These are phyloP conservation scores for Mobula hypostoma DNA, from an alignment of 2,113 vertebrate species.

Conservation along the genomic window DNA sequence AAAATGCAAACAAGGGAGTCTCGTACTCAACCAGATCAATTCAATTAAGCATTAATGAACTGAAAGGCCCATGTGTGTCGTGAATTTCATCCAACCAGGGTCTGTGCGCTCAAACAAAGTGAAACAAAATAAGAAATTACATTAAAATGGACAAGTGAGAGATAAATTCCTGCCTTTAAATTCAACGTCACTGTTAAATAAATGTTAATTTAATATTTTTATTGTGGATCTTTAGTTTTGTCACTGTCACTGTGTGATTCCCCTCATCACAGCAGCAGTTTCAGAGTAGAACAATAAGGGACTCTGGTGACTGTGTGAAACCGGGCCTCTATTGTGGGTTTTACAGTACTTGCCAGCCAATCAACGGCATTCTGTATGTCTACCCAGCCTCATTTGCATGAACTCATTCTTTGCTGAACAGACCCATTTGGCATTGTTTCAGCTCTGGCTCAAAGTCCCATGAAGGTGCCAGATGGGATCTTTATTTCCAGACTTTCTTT, in stretches of 20 bases:
- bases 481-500: slow-evolving; percentile 36
- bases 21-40: slow-evolving; percentile 29
- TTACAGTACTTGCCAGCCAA: slow-evolving; percentile 25
- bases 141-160: not conserved
- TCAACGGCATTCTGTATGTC: slow-evolving; percentile 14
- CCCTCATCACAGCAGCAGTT: slow-evolving; percentile 14
- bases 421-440: slow-evolving; percentile 36
- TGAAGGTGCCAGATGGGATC: slow-evolving; percentile 34
- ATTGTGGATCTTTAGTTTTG: not conserved
- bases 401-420: slow-evolving; percentile 29
- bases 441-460: slow-evolving; percentile 22
- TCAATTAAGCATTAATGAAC: slow-evolving; percentile 36
- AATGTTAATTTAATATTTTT: slow-evolving; percentile 5
- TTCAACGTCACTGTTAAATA: not conserved
- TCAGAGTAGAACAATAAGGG: slow-evolving; percentile 30
- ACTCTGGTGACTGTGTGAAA: slow-evolving; percentile 22
- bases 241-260: slow-evolving; percentile 13
- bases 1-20: slow-evolving; percentile 29
- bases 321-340: slow-evolving; percentile 33
- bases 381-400: slow-evolving; percentile 29
- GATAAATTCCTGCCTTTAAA: not conserved
- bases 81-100: slow-evolving; percentile 4
- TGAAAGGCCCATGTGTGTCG: slow-evolving; percentile 12
- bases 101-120: not conserved
- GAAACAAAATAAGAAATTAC: not conserved